phyloP scores from a whole-genome alignment of 2,797 vertebrate genomes.

The Melanotaenia parkinsoni region DNA sequence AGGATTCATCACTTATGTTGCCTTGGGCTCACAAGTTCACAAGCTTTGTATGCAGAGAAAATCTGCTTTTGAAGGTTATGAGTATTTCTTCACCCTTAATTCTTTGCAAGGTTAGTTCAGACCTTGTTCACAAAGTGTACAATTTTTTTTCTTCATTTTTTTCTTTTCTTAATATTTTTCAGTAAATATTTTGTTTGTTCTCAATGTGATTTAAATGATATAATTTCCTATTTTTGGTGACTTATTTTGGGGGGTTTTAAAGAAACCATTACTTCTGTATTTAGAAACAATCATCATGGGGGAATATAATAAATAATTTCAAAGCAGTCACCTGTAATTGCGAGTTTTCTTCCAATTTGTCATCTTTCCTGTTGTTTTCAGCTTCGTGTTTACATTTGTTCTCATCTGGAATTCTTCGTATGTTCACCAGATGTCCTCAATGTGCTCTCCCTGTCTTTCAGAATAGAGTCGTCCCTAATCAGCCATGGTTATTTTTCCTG shows the following conservation, averaged over 20 bases:
- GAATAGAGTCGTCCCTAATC: background rate
- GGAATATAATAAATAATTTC: background rate
- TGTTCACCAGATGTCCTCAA: background rate
- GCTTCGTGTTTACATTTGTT: background rate
- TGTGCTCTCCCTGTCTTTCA: background rate
- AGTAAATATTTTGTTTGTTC: constrained; percentile 25
- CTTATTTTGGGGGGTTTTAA: background rate
- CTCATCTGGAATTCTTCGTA: background rate
- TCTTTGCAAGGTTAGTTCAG: constrained; percentile 39
- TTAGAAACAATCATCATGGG: background rate
- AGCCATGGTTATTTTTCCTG: background rate
- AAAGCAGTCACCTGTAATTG: background rate
- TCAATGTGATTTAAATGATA: background rate
- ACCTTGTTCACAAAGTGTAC: background rate
- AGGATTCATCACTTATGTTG: constrained; percentile 6
- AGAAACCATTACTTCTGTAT: background rate
- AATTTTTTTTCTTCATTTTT: background rate
- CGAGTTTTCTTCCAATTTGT: background rate
- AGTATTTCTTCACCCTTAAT: constrained; percentile 26
- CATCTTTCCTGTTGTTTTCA: background rate
- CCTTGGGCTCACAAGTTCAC: constrained; percentile 43
- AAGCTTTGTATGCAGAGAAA: constrained; percentile 20
- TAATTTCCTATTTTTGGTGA: constrained; percentile 11
- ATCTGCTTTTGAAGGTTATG: constrained; percentile 32
- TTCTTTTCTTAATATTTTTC: constrained; percentile 6